Evolutionary conservation across 2,113 vertebrate genomes (phyloP), one percentile per base, ranked within the genome.

Genomic region (Megaleporinus macrocephalus): DNA sequence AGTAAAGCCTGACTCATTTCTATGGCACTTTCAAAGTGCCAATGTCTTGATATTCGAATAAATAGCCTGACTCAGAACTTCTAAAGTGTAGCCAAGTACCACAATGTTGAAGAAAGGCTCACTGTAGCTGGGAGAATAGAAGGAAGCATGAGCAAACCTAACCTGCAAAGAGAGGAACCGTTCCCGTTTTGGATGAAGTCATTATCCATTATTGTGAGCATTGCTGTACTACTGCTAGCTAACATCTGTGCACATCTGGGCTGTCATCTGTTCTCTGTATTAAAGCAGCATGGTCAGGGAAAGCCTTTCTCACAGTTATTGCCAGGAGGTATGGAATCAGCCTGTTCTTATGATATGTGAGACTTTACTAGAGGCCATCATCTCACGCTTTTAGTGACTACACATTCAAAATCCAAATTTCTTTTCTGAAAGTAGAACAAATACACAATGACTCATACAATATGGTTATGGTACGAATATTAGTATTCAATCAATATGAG

Each of bases 161-260:
- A n/a, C 44, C 29, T 49, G 36, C 11, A 55, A 14, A 70, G n/a
- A 1, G 66, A 24, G 24, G 30, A 18, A 61, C 55, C 33, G 33
- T 80, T 55, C 73, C 68, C 24, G 53, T 73, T 47, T 49, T 30
- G 36, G 29, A 85, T 85, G 55, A 85, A 79, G 75, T 85, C 80
- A 47, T n/a, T 59, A 13, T 65, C 2, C 22, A 24, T 59, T 68
- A 77, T 77, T 18, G 27, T 7, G 2, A 12, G 13, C 49, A 83
- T 26, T 74, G 30, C 29, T 72, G 22, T 18, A 73, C 59, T 69
- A 18, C 12, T 59, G 41, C n/a, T 36, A 72, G 51, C 36, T 51
- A 13, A 77, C 80, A 85, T 77, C 15, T 84, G 79, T n/a, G 59
- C 66, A 78, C 79, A 84, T 75, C 69, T 76, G 76, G 44, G 14